Base-by-base conservation (phyloP, 2,888 invertebrate species). In the Tetanocera ferruginea region DNA sequence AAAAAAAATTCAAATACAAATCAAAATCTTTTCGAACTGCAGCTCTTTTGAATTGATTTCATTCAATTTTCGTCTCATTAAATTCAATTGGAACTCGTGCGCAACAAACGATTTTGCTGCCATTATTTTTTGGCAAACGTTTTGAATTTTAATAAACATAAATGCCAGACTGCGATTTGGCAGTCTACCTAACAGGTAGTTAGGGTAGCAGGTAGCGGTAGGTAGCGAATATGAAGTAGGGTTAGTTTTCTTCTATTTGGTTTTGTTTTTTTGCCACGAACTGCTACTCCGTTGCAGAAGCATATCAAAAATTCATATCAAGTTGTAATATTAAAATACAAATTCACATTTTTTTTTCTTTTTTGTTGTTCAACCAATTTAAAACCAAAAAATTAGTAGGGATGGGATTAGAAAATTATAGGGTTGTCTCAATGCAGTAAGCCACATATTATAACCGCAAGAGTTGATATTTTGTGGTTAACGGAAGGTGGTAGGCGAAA, bases 91-190 rank as follows among this genome's bases (percentile, higher is more conserved):
- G 14, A 75, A 75, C 62, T 64, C 70, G 74, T 78, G 78, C 78
- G 78, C 71, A 75, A 52, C 78, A 62, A 75, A 75, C 70, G 70
- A 78, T 71, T 77, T 77, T 25, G 28, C 66, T 31, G 11, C 52
- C 82, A 83, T 82, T 83, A 80, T 79, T 79, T 76, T 43, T 62
- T 69, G 76, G 79, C 78, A 76, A 73, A 80, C 80, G 81, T 78
- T 82, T 78, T 82, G 83, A 82, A 82, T 82, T 81, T 81, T 80
- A 83, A 82, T 80, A 80, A 81, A 81, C 64, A 69, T 64, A 66
- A 28, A 66, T 34, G 28, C 34, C 14, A 67, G 67, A 37, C 9
- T 19, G 67, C 9, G 67, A 67, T 60, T 60, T 60, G 43, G 9
- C 37, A 66, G 23, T 8, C 11, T 9, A 37, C 6, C 4, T 14